phyloP scores from a whole-genome alignment of 2,113 vertebrate genomes.

The Vulpes lagopus region DNA sequence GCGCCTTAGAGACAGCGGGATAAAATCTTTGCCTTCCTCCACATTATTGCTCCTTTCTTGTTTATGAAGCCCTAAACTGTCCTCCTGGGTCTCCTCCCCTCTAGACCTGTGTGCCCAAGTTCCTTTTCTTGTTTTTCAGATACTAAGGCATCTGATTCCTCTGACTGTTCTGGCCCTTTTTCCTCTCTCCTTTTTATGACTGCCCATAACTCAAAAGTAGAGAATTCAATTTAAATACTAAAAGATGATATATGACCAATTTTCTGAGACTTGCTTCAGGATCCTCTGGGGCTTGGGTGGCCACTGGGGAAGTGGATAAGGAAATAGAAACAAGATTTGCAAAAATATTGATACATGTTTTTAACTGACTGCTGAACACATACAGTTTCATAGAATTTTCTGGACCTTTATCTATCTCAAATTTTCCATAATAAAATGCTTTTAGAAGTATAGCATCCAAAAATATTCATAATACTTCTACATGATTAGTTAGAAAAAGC shows the following conservation, averaged over 20 bases:
- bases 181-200: background rate
- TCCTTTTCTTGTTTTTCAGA: background rate
- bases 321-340: background rate
- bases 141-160: background rate
- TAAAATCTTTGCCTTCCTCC: background rate
- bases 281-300: background rate
- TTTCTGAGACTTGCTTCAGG: background rate
- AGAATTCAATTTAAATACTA: background rate
- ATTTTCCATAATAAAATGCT: background rate
- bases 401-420: background rate
- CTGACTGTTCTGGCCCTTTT: rapidly evolving
- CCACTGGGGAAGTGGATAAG: background rate
- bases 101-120: too few relatives aligned
- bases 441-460: background rate
- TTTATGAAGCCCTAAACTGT: background rate
- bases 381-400: background rate
- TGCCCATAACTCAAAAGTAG: background rate
- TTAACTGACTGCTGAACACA: background rate
- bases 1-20: background rate
- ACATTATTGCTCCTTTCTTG: background rate
- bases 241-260: background rate
- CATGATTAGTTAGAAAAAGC: background rate
- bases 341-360: background rate
- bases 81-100: background rate
- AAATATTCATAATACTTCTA: background rate